Percentiles rank a stretch among this genome's conserved stretches.
Evolutionary conservation across 2,888 invertebrate genomes (phyloP).

Genomic region (Leptothorax acervorum): DNA sequence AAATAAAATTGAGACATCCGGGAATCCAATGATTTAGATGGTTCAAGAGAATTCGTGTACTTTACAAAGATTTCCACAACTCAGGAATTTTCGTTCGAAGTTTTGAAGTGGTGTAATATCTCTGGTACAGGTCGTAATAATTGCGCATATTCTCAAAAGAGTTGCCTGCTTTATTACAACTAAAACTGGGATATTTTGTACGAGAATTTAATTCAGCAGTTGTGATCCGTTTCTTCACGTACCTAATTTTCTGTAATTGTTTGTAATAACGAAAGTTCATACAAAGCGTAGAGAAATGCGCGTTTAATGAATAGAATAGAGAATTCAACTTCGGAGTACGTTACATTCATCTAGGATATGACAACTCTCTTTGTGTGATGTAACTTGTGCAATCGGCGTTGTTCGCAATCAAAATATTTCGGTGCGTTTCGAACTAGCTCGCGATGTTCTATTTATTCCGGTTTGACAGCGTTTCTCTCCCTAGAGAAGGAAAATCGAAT

Average conservation of each 20-base stretch:
- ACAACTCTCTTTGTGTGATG: background rate
- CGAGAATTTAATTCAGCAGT: background rate
- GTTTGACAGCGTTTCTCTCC: background rate
- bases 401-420: slow-evolving; percentile 21
- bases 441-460: slow-evolving; percentile 19
- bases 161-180: background rate
- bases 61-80: background rate
- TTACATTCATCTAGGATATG: background rate
- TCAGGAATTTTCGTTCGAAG: background rate
- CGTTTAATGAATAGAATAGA: background rate
- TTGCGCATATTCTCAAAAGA: background rate
- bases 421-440: background rate
- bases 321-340: background rate
- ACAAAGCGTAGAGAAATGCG: background rate
- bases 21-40: background rate
- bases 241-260: background rate
- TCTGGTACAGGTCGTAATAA: background rate
- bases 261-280: background rate
- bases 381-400: background rate
- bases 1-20: background rate
- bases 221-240: background rate
- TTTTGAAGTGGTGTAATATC: background rate
- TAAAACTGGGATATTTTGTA: background rate
- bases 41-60: background rate
- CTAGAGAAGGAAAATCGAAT: slow-evolving; percentile 8